Evolutionary conservation across 2,888 invertebrate species (phyloP), one percentile per base, ranked within the genome.

Genomic region (Lordiphosa andalusiaca): DNA sequence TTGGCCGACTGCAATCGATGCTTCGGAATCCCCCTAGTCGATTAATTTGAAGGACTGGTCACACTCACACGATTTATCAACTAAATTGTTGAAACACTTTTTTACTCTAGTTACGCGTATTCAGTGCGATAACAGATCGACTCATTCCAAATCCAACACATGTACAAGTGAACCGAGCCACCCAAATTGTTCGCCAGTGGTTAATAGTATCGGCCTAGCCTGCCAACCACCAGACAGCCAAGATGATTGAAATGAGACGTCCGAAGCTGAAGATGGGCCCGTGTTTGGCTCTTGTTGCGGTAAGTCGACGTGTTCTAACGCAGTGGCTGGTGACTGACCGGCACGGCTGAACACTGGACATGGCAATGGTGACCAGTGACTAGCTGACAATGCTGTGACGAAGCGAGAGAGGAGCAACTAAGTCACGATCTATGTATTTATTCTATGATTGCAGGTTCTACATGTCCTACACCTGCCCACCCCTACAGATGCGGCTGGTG

Each of bases 401-500:
- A 12, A 39, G 39, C 12, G 39, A 40, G 6, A 40, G 19, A 21
- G n/a, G 6, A 40, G 6, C 33, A 39, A 49, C 40, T 38, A 37
- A 58, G 33, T 30, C 23, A 25, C 7, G 2, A 25, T 25, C 7
- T 7, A 25, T 7, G 40, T 13, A 6, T 48, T 10, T 30, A 36
- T 21, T 48, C 6, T 39, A 10, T 44, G 33, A 23, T 75, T 77
- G 12, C 75, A 90, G 89, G 69, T 88, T 63, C 77, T 88, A 47
- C 87, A 88, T 69, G 74, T 88, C 62, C 93, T 94, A 90, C 93
- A 93, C 89, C 94, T 94, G 88, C 94, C 94, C 70, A 23, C 47
- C 36, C 33, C 54, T 16, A 93, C 93, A 69, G 93, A 94, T 90
- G 94, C 70, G 46, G 13, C 94, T 89, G 96, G 95, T 59, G 96